Evolutionary conservation across 2,113 vertebrate species (phyloP).

Genomic region (Isurus oxyrinchus): DNA sequence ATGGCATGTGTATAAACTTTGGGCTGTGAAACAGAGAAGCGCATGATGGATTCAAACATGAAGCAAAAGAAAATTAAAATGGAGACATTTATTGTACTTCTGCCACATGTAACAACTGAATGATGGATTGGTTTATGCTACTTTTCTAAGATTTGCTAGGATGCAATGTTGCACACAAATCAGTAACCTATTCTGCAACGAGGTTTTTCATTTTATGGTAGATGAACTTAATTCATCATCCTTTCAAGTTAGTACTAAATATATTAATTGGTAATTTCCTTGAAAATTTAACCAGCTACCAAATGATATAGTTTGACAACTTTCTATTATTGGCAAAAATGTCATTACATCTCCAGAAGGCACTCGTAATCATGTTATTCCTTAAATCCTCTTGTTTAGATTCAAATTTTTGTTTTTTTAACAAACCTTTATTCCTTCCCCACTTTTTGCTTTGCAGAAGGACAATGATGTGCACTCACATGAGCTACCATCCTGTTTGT

Average conservation of each 20-base stretch:
- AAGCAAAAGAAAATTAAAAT: background rate
- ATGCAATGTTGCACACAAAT: background rate
- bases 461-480: background rate
- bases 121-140: background rate
- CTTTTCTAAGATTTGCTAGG: background rate
- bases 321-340: background rate
- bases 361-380: background rate
- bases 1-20: background rate
- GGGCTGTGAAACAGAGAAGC: background rate
- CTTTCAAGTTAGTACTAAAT: background rate
- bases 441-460: background rate
- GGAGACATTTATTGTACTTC: background rate
- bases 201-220: slow-evolving; percentile 12
- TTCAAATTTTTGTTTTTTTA: background rate
- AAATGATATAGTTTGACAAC: background rate
- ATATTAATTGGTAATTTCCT: background rate
- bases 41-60: background rate
- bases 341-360: background rate
- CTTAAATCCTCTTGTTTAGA: background rate
- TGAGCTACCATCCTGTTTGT: background rate
- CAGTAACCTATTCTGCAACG: background rate
- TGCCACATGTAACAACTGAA: background rate
- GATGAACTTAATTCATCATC: slow-evolving; percentile 19
- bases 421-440: background rate
- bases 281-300: background rate